phyloP scores from a whole-genome alignment of 2,113 vertebrate species.

The Pogona vitticeps region DNA sequence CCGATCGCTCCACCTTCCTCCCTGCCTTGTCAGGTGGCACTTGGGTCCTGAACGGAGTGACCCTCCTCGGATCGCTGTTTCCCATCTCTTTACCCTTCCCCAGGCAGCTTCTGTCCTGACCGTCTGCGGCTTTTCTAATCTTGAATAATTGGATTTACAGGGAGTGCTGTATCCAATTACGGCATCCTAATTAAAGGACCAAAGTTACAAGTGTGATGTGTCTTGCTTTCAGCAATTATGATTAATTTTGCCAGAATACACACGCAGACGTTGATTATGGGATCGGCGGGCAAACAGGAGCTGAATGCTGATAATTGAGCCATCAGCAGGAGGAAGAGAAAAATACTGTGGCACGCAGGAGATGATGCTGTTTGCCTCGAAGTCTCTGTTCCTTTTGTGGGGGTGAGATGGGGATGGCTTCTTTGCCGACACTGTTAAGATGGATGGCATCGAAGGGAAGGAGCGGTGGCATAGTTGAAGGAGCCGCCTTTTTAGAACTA shows the following conservation, averaged over 20 bases:
- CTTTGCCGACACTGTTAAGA: fast-evolving
- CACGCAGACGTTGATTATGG: slow-evolving; percentile 41
- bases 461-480: not conserved
- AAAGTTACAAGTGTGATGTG: slow-evolving; percentile 60
- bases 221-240: slow-evolving; percentile 62
- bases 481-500: not conserved
- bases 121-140: slow-evolving; percentile 40
- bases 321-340: not conserved
- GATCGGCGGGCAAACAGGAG: slow-evolving; percentile 51
- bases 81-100: fast-evolving
- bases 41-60: not conserved
- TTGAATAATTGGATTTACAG: slow-evolving; percentile 72
- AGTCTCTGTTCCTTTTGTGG: not conserved
- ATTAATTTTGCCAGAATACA: slow-evolving; percentile 66
- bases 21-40: too few relatives aligned
- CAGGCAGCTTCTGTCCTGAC: not conserved
- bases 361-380: fast-evolving
- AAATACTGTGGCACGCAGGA: fast-evolving
- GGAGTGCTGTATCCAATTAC: slow-evolving; percentile 69
- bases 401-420: not conserved
- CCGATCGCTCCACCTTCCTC: too few relatives aligned
- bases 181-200: slow-evolving; percentile 70
- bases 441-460: not conserved
- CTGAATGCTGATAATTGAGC: slow-evolving; percentile 56
- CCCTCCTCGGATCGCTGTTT: not conserved